Conservation (phyloP, 2,797 vertebrate species). For the Agapornis canus region DNA sequence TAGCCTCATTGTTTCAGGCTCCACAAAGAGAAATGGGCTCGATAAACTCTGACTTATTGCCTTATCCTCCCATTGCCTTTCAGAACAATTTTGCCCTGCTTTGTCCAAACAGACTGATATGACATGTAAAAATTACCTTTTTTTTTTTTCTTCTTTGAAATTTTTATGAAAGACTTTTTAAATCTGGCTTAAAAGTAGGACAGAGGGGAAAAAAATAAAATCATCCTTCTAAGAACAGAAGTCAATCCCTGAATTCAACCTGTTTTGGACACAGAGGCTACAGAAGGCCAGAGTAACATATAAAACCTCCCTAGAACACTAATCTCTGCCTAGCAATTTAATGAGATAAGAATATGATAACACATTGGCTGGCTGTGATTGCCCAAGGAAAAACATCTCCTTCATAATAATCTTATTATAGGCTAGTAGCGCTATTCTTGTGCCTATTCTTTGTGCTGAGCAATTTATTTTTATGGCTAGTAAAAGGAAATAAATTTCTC, state of each 20-base stretch:
- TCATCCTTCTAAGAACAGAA: background rate
- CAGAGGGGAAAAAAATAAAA: background rate
- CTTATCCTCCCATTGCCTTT: conserved; percentile 39
- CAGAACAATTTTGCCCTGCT: conserved; percentile 21
- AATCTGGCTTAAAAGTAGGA: conserved; percentile 26
- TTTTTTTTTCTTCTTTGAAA: background rate
- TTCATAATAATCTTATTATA: conserved; percentile 71
- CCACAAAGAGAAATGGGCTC: conserved; percentile 28
- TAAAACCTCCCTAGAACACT: background rate
- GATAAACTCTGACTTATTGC: conserved; percentile 45
- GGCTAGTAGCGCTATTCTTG: conserved; percentile 25
- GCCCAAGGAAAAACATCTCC: conserved; percentile 65
- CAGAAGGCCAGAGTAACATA: background rate
- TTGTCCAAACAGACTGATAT: conserved; percentile 38
- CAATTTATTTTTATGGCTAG: conserved; percentile 81
- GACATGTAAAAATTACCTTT: background rate
- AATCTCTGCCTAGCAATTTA: background rate
- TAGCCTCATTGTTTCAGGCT: conserved; percentile 10
- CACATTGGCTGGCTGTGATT: background rate
- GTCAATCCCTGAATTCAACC: background rate
- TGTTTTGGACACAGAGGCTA: background rate
- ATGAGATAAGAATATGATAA: conserved; percentile 54
- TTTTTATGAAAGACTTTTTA: background rate
- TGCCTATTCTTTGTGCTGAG: conserved; percentile 45
- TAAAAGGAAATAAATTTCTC: conserved; percentile 80